Base-by-base conservation (phyloP, 1,140 invertebrate species). In the Cherax destructor region DNA sequence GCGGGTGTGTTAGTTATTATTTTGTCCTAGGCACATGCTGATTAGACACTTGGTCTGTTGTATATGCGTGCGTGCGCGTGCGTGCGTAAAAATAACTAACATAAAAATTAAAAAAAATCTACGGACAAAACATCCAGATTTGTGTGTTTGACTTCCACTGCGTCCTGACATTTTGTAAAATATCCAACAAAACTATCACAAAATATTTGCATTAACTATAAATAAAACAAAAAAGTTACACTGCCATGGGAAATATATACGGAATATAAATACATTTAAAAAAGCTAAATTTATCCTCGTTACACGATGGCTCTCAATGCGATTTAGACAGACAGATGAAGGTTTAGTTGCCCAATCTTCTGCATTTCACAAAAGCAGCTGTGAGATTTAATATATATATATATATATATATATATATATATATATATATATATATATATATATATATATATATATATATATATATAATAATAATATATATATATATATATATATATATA, bases 111-210 rank as follows among this genome's bases (percentile, higher is more conserved):
- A 41, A 41, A 41, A 41, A 41, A 41, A 41, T 41, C 30, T 41
- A 4, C 30, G 1, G 30, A 69, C 24, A 83, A 83, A 59, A 83
- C 24, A 83, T 24, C 24, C 69, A 83, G 81, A 83, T 50, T 69
- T 69, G 47, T 83, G 52, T 83, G 61, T 83, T 83, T 83, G 81
- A 69, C 59, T 83, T 83, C 47, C 81, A 16, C 18, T 30, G 52
- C 21, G 79, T n/a, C 47, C 59, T 69, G 59, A 83, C 24, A 83
- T 83, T 41, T 49, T 83, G 56, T 21, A 83, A 83, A 41, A 69
- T 69, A 83, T 83, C 47, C 30, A 49, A 83, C 61, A 47, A 24
- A 65, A 69, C 59, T 83, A 65, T 69, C 30, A 21, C 56, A 83
- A 83, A 83, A 83, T 69, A 69, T 47, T 69, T 49, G 1, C 81